A percentile compares a stretch with the other conserved stretches of the same genome.
Evolutionary conservation across 1,140 invertebrate species (phyloP).

Genomic region (Globodera rostochiensis): DNA sequence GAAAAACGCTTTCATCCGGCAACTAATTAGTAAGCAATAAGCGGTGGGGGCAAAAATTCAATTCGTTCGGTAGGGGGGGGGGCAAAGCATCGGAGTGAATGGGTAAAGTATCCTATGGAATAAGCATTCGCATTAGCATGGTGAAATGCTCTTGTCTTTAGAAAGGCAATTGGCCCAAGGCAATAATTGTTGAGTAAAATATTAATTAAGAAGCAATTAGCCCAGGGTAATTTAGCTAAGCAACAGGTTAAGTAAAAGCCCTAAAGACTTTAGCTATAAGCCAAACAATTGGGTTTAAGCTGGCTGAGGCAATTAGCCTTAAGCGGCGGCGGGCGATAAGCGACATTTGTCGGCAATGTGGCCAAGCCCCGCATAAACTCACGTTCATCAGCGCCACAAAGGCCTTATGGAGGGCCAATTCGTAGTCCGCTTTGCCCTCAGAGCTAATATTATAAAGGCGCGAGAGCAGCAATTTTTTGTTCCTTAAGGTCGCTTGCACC

Average conservation of each 20-base stretch:
- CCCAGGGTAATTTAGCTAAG: not conserved
- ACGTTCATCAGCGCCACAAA: slow-evolving; percentile 82
- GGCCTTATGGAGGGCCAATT: slow-evolving; percentile 81
- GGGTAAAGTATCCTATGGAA: no score
- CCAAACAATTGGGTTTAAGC: not conserved
- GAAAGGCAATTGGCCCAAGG: not conserved
- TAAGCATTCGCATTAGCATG: no score
- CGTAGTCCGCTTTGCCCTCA: slow-evolving; percentile 89
- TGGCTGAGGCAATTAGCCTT: not conserved
- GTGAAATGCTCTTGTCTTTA: no score
- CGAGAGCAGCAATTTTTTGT: slow-evolving; percentile 75
- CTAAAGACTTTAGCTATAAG: slow-evolving; percentile 21
- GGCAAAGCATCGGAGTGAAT: not conserved
- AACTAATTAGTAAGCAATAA: slow-evolving; percentile 27
- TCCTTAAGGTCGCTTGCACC: slow-evolving; percentile 68
- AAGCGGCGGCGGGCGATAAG: not conserved
- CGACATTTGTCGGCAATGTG: not conserved
- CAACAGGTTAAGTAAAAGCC: slow-evolving; percentile 5
- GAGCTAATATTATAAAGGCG: slow-evolving; percentile 78
- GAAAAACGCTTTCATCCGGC: slow-evolving; percentile 40
- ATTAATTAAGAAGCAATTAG: no score
- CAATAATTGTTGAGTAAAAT: not conserved
- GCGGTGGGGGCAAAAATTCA: slow-evolving; percentile 25
- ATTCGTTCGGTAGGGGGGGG: slow-evolving; percentile 4
- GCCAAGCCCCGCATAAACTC: slow-evolving; percentile 44